Evolutionary conservation across 2,797 vertebrate species (phyloP), one percentile per base, ranked within the genome.

Genomic region (Echiichthys vipera): DNA sequence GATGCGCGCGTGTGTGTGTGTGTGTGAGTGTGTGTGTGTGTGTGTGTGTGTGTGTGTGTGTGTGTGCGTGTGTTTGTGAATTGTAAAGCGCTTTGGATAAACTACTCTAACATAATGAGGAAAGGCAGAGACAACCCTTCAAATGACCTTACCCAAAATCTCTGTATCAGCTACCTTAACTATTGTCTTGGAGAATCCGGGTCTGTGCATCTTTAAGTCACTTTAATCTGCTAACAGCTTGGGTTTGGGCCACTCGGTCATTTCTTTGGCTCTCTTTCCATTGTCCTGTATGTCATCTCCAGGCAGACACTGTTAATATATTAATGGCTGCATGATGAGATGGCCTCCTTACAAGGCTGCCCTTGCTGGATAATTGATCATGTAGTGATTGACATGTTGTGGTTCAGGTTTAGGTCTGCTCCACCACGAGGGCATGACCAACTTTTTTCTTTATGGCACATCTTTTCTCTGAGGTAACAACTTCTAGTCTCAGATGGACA

Each of bases 321-420:
- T 94, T 95, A 94, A 95, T 95, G 92, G 82, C 89, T 85, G 93
- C 92, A 90, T 93, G 93, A 94, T 92, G 92, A 90, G 88, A 91
- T 91, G 93, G 92, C 79, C 88, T 92, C 91, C 90, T 94, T 89
- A 90, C 91, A 88, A 92, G 87, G 82, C 88, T 77, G 89, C 89
- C 87, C 85, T 89, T 81, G 80, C 89, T 95, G 91, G 92, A 94
- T 95, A 93, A 94, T 95, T 94, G 88, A 95, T 95, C 67, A 74
- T 77, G 89, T 74, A 84, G 83, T 93, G 93, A 93, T 88, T 91
- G 93, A 93, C 93, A 92, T 84, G 88, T 90, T 77, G 84, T 84
- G 93, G 92, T 93, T 94, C 92, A 90, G 91, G 92, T 94, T 92
- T 88, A 92, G 78, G 80, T 84, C 78, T 73, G 64, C 83, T 85